phyloP scores from a whole-genome alignment of 2,797 vertebrate genomes.

The Coranthus polyacanthus region DNA sequence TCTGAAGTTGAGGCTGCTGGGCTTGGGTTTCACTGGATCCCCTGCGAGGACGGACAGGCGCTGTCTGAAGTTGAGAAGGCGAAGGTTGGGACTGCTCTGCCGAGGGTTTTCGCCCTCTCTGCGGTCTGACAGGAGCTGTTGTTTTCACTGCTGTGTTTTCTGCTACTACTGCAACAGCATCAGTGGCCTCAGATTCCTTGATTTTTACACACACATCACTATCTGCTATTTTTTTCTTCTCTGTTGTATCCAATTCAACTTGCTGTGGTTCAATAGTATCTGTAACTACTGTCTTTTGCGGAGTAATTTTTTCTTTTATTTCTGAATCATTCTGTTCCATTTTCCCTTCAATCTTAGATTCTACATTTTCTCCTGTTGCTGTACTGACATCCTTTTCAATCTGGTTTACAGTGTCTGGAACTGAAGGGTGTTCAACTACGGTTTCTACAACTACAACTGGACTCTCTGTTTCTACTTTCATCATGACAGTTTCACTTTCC shows the following conservation, averaged over 20 bases:
- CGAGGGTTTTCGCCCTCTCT: constrained; percentile 73
- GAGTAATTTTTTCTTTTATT: constrained; percentile 36
- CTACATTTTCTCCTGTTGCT: constrained; percentile 21
- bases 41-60: constrained; percentile 57
- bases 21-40: constrained; percentile 67
- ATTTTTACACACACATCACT: constrained; percentile 42
- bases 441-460: constrained; percentile 32
- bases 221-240: constrained; percentile 47
- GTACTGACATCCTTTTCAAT: constrained; percentile 24
- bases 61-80: constrained; percentile 62
- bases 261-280: constrained; percentile 41
- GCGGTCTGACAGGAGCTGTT: constrained; percentile 74
- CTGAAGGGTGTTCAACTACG: constrained; percentile 32
- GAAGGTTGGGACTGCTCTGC: constrained; percentile 68
- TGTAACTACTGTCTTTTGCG: constrained; percentile 39
- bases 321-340: constrained; percentile 39
- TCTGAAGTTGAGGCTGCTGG: constrained; percentile 41
- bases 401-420: constrained; percentile 28
- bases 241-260: constrained; percentile 17
- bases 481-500: constrained; percentile 31
- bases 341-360: constrained; percentile 31
- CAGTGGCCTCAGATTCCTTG: constrained; percentile 61
- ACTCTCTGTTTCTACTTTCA: constrained; percentile 38
- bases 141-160: constrained; percentile 58
- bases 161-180: constrained; percentile 38